phyloP scores from a whole-genome alignment of 2,888 invertebrate species.

The Tiliacea aurago region DNA sequence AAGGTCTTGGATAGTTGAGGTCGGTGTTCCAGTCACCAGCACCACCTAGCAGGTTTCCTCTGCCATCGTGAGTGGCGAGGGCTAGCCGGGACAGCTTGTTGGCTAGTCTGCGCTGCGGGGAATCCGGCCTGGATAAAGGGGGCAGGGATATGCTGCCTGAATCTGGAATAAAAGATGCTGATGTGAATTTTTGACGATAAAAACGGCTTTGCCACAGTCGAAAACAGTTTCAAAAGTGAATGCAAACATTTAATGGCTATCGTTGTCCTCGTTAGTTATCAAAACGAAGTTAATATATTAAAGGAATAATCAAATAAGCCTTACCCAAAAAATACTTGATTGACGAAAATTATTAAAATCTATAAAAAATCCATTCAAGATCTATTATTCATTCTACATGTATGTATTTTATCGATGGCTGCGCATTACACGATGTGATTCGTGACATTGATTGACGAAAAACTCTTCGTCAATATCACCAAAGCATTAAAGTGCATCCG shows the following conservation, averaged over 20 bases:
- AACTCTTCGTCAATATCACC: no score
- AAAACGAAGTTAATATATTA: not conserved
- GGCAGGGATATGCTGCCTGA: conserved; percentile 87
- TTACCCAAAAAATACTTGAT: no score
- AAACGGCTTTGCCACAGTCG: not conserved
- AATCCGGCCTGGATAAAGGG: conserved; percentile 86
- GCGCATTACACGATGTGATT: no score
- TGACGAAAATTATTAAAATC: no score
- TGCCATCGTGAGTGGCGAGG: conserved; percentile 97
- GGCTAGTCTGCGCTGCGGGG: conserved; percentile 92
- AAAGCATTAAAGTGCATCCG: no score
- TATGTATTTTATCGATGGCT: no score
- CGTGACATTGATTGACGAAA: no score
- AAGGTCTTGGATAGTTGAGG: conserved; percentile 79
- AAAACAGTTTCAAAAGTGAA: not conserved
- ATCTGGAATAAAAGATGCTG: conserved; percentile 70
- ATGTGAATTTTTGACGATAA: not conserved
- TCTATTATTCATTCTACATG: no score
- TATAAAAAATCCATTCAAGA: no score
- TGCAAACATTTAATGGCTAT: not conserved
- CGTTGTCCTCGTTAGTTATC: not conserved
- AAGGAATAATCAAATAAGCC: no score
- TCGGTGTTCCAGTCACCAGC: conserved; percentile 93
- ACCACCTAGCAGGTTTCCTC: conserved; percentile 96
- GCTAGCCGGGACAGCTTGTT: conserved; percentile 96